Evolutionary conservation across 2,797 vertebrate species (phyloP).

Genomic region (Pygocentrus nattereri): DNA sequence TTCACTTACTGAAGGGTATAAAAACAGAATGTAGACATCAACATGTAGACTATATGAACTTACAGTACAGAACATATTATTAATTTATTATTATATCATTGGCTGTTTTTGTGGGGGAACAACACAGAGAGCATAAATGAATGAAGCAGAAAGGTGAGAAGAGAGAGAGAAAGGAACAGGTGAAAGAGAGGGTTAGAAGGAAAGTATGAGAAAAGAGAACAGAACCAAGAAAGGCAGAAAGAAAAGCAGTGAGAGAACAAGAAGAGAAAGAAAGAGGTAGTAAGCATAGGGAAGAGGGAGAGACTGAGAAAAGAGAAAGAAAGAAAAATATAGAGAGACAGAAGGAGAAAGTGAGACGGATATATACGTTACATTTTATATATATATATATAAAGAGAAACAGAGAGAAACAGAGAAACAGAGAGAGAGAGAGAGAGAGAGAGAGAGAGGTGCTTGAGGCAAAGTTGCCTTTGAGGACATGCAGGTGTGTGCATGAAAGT

Average conservation of each 20-base stretch:
- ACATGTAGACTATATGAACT: background rate
- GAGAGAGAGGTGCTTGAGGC: background rate
- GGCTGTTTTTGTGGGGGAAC: too few relatives aligned
- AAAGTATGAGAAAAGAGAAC: background rate
- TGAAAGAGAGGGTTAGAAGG: background rate
- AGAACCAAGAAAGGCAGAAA: too few relatives aligned
- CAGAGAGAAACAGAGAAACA: constrained; percentile 15
- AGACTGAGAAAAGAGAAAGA: too few relatives aligned
- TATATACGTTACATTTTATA: too few relatives aligned
- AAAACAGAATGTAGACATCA: background rate
- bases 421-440: too few relatives aligned
- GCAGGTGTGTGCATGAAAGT: background rate
- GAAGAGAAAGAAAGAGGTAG: too few relatives aligned
- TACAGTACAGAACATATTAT: background rate
- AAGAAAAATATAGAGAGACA: background rate
- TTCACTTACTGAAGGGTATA: background rate
- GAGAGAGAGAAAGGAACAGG: background rate
- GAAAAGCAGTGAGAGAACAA: background rate
- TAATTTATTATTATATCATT: too few relatives aligned
- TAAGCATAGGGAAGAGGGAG: background rate
- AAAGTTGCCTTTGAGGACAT: background rate
- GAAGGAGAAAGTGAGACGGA: constrained; percentile 12
- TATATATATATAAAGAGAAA: too few relatives aligned
- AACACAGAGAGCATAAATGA: constrained; percentile 36
- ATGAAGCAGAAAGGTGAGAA: background rate